Evolutionary conservation across 1,140 invertebrate genomes (phyloP).

Genomic region (Drosophila serrata): DNA sequence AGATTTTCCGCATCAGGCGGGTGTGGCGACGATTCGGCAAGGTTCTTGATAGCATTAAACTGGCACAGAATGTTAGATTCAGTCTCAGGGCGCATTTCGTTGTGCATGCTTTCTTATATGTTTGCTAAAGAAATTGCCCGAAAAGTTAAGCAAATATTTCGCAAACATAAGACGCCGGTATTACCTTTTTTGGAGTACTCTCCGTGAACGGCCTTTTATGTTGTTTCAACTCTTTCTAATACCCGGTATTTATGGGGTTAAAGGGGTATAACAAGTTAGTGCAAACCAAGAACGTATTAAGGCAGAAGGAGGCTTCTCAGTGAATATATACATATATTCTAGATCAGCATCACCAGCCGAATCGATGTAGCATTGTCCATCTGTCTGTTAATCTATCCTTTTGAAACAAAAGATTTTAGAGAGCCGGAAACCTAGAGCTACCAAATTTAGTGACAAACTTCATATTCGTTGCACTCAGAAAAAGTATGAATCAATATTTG

Average conservation of each 20-base stretch:
- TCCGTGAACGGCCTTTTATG: background rate
- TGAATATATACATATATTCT: background rate
- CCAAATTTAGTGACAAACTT: no score
- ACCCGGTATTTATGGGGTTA: background rate
- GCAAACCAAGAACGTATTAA: no score
- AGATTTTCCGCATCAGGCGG: conserved; percentile 14
- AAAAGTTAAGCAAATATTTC: conserved; percentile 8
- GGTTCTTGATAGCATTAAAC: conserved; percentile 9
- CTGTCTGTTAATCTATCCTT: no score
- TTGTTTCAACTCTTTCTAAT: background rate
- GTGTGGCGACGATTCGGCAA: conserved; percentile 1
- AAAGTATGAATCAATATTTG: no score
- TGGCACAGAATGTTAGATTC: conserved; percentile 9
- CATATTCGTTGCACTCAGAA: no score
- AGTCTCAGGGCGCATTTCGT: background rate
- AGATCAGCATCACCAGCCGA: no score
- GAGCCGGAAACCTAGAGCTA: no score
- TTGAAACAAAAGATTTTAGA: no score
- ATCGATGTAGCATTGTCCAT: no score
- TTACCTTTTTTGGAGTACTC: background rate
- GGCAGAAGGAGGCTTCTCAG: no score
- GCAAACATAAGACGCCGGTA: background rate
- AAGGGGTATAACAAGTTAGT: background rate
- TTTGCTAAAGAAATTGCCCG: conserved; percentile 4
- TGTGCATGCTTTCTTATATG: background rate